Conservation (phyloP, 2,797 vertebrate genomes). For the Anomalospiza imberbis region DNA sequence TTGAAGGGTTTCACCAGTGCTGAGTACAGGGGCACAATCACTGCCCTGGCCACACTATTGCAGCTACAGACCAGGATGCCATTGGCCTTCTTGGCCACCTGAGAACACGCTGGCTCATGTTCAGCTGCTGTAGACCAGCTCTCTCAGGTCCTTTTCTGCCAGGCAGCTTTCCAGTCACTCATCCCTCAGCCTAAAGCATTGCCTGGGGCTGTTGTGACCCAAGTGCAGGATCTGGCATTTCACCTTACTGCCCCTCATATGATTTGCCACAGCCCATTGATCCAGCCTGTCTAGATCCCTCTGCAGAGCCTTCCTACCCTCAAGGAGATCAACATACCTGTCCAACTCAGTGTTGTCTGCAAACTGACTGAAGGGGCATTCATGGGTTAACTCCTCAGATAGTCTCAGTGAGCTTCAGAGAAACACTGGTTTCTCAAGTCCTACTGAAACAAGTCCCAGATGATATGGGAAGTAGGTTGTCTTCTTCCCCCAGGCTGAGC, state of each 20-base stretch:
- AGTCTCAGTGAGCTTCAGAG: neutral
- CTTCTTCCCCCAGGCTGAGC: neutral
- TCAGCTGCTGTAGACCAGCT: neutral
- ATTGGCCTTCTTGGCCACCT: neutral
- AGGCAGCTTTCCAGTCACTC: neutral
- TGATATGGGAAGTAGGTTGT: neutral
- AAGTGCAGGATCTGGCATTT: neutral
- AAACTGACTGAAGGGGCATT: neutral
- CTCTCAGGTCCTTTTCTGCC: neutral
- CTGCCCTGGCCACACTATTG: accelerated
- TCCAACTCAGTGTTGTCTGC: neutral
- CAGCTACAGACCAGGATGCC: neutral
- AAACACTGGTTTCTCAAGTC: neutral
- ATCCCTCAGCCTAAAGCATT: neutral
- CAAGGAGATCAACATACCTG: neutral
- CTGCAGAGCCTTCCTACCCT: neutral
- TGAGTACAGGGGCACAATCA: neutral
- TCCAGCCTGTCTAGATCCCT: neutral
- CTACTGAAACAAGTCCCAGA: neutral
- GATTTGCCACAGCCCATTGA: neutral
- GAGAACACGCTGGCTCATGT: neutral
- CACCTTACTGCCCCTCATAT: neutral
- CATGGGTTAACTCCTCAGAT: neutral
- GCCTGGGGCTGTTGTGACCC: neutral
- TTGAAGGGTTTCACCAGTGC: neutral